These are phyloP conservation scores for Pipistrellus nathusii DNA, from an alignment of 2,797 vertebrate genomes.

Conservation along the genomic window DNA sequence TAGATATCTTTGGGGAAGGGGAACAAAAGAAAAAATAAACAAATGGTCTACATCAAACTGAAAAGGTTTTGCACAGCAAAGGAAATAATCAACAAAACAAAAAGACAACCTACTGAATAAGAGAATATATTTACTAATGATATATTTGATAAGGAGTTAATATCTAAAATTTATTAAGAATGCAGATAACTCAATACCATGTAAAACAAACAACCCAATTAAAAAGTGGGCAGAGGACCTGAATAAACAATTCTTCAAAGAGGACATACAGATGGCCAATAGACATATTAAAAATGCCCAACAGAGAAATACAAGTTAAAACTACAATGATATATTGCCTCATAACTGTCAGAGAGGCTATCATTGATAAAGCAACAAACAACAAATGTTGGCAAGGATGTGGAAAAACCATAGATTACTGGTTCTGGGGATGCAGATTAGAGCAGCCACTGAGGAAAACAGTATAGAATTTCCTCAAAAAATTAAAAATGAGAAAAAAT, in stretches of 20 bases:
- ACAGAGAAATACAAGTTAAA: not conserved
- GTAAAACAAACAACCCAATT: not conserved
- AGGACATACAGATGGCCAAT: not conserved
- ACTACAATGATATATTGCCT: not conserved
- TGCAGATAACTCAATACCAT: not conserved
- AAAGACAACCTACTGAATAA: not conserved
- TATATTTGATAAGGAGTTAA: not conserved
- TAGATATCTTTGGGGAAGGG: not conserved
- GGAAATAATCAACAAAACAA: not conserved
- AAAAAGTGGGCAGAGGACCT: not conserved
- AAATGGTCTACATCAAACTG: not conserved
- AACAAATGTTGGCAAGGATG: not conserved
- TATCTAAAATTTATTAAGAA: not conserved
- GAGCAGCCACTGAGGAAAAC: not conserved
- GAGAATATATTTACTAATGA: not conserved
- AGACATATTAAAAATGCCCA: not conserved
- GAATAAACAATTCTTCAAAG: not conserved
- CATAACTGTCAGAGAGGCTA: not conserved
- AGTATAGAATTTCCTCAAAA: not conserved
- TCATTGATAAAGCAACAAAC: not conserved
- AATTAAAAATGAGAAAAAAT: not conserved
- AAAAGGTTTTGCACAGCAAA: not conserved
- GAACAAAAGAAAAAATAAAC: not conserved
- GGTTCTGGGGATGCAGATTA: not conserved
- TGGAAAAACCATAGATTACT: not conserved